Percentiles rank a stretch among this genome's conserved stretches.
These are phyloP conservation scores for Ochotona princeps DNA, from an alignment of 2,113 vertebrate species.

Conservation along the genomic window DNA sequence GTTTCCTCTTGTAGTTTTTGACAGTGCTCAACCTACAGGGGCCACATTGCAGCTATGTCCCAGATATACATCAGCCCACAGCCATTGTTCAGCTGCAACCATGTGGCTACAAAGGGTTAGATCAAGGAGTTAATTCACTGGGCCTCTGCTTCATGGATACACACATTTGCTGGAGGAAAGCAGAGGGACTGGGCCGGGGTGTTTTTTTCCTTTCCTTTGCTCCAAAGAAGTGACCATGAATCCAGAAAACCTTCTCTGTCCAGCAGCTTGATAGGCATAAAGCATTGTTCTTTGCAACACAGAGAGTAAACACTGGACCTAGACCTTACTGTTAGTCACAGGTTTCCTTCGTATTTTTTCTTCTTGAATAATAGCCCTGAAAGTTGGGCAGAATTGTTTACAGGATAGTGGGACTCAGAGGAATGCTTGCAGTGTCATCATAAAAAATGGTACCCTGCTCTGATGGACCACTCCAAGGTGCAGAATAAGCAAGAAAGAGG, in stretches of 20 bases:
- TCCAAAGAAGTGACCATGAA: background rate
- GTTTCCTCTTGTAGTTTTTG: slow-evolving; percentile 42
- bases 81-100: background rate
- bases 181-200: background rate
- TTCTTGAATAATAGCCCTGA: background rate
- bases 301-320: background rate
- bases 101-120: background rate
- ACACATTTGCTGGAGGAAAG: background rate
- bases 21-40: slow-evolving; percentile 1
- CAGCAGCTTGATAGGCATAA: background rate
- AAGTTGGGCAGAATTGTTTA: background rate
- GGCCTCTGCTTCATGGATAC: background rate
- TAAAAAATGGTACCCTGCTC: background rate
- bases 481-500: background rate
- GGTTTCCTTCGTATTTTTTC: background rate
- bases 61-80: background rate
- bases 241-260: background rate
- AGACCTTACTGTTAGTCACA: background rate
- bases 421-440: background rate
- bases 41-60: background rate
- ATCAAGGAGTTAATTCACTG: background rate
- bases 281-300: background rate
- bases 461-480: background rate
- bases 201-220: background rate
- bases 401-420: background rate